A percentile compares a stretch with the other conserved stretches of the same genome.
Conservation (phyloP, 2,113 vertebrate genomes). For the Leuciscus idus region DNA sequence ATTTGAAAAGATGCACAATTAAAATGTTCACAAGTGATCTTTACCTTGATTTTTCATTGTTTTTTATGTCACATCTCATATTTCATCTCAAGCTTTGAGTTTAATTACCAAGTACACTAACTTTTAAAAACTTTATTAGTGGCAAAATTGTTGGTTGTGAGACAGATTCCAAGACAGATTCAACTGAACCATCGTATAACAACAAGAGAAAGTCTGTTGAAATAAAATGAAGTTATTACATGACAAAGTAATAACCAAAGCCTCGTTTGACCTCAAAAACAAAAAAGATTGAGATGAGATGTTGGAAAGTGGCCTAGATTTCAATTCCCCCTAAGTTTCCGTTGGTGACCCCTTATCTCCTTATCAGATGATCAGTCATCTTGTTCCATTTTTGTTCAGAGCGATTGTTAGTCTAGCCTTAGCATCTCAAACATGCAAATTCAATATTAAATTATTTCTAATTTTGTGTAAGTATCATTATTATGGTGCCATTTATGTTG, state of each 20-base stretch:
- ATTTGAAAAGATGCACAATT: neutral
- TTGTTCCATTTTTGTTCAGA: neutral
- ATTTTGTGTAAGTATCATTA: neutral
- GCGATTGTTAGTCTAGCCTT: neutral
- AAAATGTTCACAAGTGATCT: neutral
- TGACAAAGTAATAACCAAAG: neutral
- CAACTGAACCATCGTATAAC: neutral
- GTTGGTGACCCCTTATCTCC: constrained; percentile 13
- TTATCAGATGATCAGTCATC: neutral
- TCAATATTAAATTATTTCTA: neutral
- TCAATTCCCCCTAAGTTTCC: constrained; percentile 7
- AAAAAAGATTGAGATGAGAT: neutral
- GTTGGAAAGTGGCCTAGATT: constrained; percentile 32
- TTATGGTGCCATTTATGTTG: neutral
- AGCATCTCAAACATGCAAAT: neutral
- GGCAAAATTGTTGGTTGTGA: neutral
- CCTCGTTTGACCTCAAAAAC: constrained; percentile 28
- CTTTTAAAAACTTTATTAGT: neutral
- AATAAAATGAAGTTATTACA: neutral
- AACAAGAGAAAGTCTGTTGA: neutral
- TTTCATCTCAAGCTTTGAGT: neutral
- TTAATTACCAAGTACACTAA: neutral
- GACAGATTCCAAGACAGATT: neutral
- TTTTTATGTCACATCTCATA: neutral
- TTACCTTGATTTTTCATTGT: neutral